These are phyloP conservation scores for Thalassarche chlororhynchos DNA, from an alignment of 2,113 vertebrate genomes.

Conservation along the genomic window DNA sequence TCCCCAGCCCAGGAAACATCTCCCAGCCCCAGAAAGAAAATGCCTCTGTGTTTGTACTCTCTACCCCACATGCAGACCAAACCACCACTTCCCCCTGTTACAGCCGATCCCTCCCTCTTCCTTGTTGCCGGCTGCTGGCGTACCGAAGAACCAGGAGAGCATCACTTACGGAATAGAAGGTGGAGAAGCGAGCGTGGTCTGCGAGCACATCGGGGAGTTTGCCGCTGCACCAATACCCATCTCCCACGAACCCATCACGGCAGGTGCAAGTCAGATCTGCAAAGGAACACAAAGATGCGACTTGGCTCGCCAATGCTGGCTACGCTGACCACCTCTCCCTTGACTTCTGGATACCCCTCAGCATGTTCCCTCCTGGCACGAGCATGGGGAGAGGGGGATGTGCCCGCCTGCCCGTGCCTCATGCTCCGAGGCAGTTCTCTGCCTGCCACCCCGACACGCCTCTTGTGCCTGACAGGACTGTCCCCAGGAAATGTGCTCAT, in stretches of 20 bases:
- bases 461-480: neutral
- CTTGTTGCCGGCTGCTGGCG: neutral
- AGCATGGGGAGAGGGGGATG: neutral
- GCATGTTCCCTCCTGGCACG: fast-evolving
- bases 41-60: neutral
- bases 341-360: neutral
- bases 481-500: neutral
- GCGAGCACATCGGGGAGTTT: constrained; percentile 86
- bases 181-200: constrained; percentile 81
- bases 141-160: neutral
- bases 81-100: neutral
- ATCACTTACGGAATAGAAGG: constrained; percentile 87
- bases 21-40: neutral
- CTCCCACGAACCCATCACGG: constrained; percentile 80
- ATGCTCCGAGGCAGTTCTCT: neutral
- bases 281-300: neutral
- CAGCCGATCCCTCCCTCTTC: fast-evolving
- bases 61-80: fast-evolving
- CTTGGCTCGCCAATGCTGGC: neutral
- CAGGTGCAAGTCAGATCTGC: constrained; percentile 88
- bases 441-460: neutral
- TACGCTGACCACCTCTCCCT: neutral
- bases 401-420: fast-evolving
- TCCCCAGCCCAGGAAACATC: neutral
- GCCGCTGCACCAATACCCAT: constrained; percentile 88